phyloP scores from a whole-genome alignment of 2,888 invertebrate genomes.

The Shargacucullia verbasci region DNA sequence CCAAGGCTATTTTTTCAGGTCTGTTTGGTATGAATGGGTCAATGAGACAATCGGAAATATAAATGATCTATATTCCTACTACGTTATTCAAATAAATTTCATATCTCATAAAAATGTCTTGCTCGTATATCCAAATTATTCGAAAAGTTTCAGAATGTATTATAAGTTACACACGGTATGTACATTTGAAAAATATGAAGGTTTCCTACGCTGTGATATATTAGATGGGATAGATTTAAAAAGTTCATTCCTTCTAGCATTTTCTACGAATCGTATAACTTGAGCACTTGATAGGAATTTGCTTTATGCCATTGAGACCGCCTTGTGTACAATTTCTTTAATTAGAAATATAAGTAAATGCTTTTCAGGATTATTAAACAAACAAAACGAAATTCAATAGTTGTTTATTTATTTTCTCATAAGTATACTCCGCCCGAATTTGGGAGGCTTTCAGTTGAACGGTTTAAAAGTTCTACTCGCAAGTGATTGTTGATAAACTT shows the following conservation, averaged over 20 bases:
- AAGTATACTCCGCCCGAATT: slow-evolving; percentile 38
- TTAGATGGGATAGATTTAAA: not conserved
- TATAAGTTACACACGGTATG: not conserved
- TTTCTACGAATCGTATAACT: not conserved
- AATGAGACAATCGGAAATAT: slow-evolving; percentile 19
- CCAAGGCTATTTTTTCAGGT: too few species aligned
- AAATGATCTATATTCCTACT: not conserved
- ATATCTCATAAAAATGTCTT: slow-evolving; percentile 56
- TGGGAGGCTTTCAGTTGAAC: slow-evolving; percentile 22
- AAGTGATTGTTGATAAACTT: slow-evolving; percentile 54
- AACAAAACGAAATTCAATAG: slow-evolving; percentile 6
- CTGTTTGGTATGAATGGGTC: slow-evolving; percentile 12
- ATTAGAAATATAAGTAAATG: too few species aligned
- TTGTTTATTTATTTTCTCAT: slow-evolving; percentile 31
- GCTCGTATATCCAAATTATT: slow-evolving; percentile 58
- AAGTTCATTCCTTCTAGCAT: not conserved
- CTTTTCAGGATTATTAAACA: too few species aligned
- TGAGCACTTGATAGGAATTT: too few species aligned
- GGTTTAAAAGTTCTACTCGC: slow-evolving; percentile 31
- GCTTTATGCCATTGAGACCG: too few species aligned
- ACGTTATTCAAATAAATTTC: slow-evolving; percentile 47
- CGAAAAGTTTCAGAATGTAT: slow-evolving; percentile 51
- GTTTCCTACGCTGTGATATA: slow-evolving; percentile 7
- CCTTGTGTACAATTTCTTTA: too few species aligned
- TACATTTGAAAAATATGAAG: slow-evolving; percentile 23